Conservation (phyloP, 92 coral and sea anemone species). For the Muricea muricata region DNA sequence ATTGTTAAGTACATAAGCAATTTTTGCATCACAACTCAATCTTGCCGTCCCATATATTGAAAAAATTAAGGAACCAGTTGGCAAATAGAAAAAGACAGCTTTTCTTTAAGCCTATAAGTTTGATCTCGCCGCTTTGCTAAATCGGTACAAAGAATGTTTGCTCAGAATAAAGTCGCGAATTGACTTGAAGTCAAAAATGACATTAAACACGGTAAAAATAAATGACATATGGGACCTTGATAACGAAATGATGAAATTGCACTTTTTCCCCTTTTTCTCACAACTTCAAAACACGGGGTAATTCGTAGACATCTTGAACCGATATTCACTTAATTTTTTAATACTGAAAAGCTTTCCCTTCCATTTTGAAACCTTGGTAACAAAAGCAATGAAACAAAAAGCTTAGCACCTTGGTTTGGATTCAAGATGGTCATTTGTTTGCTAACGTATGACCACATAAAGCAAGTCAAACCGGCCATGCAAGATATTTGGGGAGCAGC, state of each 20-base stretch:
- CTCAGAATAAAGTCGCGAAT: constrained; percentile 22
- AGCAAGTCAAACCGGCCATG: background rate
- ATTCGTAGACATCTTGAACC: background rate
- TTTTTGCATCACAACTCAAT: too few relatives aligned
- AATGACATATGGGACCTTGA: background rate
- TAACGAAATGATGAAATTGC: too few relatives aligned
- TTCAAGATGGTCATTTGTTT: background rate
- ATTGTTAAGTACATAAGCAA: too few relatives aligned
- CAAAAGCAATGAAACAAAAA: background rate
- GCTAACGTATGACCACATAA: background rate
- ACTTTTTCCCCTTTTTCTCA: too few relatives aligned
- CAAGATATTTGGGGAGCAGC: too few relatives aligned
- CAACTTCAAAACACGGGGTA: background rate
- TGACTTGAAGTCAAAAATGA: background rate
- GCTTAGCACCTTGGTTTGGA: background rate
- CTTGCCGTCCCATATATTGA: background rate
- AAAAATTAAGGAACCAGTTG: background rate
- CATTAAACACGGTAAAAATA: constrained; percentile 10
- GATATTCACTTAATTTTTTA: background rate
- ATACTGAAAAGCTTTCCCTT: background rate
- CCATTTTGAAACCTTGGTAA: constrained; percentile 15
- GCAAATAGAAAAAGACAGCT: background rate
- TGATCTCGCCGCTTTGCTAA: constrained; percentile 22
- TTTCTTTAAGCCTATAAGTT: background rate
- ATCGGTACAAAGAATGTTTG: constrained; percentile 14